Evolutionary conservation across 2,797 vertebrate species (phyloP).

Genomic region (Huso huso): DNA sequence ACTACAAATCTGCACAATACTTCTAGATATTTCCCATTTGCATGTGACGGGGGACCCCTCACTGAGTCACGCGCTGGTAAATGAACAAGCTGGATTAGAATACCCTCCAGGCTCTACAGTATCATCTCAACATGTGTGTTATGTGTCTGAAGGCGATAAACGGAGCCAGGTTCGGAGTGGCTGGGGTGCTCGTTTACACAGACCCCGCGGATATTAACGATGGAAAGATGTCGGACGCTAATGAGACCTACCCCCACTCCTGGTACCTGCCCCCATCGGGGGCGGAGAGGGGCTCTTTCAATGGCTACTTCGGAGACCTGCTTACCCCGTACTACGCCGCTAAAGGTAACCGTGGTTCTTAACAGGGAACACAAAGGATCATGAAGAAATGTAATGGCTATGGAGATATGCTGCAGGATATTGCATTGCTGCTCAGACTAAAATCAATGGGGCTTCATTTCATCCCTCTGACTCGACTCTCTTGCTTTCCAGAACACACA

Average conservation of each 20-base stretch:
- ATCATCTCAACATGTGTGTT: too few species aligned
- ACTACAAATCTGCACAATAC: too few species aligned
- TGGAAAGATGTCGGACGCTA: slow-evolving; percentile 45
- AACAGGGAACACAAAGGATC: too few species aligned
- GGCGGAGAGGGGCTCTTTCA: slow-evolving; percentile 72
- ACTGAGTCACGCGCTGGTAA: too few species aligned
- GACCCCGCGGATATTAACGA: slow-evolving; percentile 81
- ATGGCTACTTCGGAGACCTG: slow-evolving; percentile 59
- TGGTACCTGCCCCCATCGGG: slow-evolving; percentile 80
- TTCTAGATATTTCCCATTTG: too few species aligned
- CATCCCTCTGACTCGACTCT: background rate
- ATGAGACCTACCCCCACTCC: slow-evolving; percentile 76
- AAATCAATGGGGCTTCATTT: background rate
- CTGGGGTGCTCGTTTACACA: slow-evolving; percentile 76
- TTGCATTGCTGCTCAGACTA: too few species aligned
- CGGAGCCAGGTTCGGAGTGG: slow-evolving; percentile 61
- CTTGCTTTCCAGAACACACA: slow-evolving; percentile 55
- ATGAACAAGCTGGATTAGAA: too few species aligned
- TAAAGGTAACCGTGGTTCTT: slow-evolving; percentile 52
- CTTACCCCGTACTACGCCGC: slow-evolving; percentile 80
- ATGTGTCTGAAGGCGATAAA: slow-evolving; percentile 63
- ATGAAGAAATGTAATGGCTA: too few species aligned
- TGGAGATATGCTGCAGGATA: too few species aligned
- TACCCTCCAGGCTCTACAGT: too few species aligned
- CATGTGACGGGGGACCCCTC: too few species aligned